Percentiles rank a stretch among this genome's conserved stretches.
These are phyloP conservation scores for Myopa tessellatipennis DNA, from an alignment of 2,888 invertebrate genomes.

Conservation along the genomic window DNA sequence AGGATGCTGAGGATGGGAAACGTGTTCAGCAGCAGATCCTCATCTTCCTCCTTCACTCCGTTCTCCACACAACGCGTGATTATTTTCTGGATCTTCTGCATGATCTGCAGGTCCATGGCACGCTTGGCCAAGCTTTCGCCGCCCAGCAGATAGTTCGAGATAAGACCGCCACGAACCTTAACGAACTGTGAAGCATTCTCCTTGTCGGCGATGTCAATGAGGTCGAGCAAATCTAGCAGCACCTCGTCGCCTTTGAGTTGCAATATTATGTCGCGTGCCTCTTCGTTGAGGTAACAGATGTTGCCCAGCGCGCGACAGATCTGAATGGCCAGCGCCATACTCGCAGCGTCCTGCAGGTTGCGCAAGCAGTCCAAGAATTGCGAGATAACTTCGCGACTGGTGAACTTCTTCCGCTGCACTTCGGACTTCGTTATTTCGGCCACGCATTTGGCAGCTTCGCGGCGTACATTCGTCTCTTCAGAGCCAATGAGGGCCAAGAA, in stretches of 20 bases:
- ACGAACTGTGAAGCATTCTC: constrained; percentile 70
- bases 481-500: constrained; percentile 62
- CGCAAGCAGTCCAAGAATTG: constrained; percentile 72
- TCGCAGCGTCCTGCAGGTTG: constrained; percentile 56
- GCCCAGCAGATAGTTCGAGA: constrained; percentile 83
- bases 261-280: constrained; percentile 71
- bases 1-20: constrained; percentile 74
- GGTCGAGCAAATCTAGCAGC: constrained; percentile 68
- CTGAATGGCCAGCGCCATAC: constrained; percentile 75
- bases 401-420: constrained; percentile 78
- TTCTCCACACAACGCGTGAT: constrained; percentile 69
- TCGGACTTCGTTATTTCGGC: constrained; percentile 87
- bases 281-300: constrained; percentile 88
- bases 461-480: constrained; percentile 69
- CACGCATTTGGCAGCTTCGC: constrained; percentile 76
- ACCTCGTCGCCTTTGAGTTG: constrained; percentile 70
- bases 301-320: constrained; percentile 87
- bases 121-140: constrained; percentile 76
- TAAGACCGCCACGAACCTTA: constrained; percentile 78
- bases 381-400: constrained; percentile 73
- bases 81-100: constrained; percentile 71
- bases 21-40: constrained; percentile 71
- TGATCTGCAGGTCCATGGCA: constrained; percentile 71
- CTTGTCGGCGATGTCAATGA: constrained; percentile 56
- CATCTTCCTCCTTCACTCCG: constrained; percentile 69